Base-by-base conservation (phyloP, 2,888 invertebrate species). In the Leucania comma region DNA sequence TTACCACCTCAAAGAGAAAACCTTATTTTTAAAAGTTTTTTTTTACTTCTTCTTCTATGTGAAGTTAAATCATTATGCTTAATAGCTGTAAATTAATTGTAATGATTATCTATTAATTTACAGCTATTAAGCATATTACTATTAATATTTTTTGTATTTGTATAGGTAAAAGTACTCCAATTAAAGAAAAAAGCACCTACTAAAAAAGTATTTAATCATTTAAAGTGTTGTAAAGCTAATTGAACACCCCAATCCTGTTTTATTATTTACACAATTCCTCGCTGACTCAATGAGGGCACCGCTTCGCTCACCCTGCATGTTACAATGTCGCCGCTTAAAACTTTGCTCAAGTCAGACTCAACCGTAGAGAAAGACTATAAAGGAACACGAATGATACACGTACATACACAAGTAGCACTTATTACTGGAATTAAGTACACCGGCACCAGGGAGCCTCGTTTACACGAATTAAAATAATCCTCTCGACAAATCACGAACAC, bases 401-500 rank as follows among this genome's bases (percentile, higher is more conserved):
- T 69, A 69, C 72, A 74, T 58, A 73, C 22, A 69, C 51, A 72
- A 64, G 65, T 65, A 61, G 62, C 60, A 72, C 68, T 71, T 78
- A 80, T 74, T 75, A 78, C 78, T 67, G 59, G 68, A 69, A 75
- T 74, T 74, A 82, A 74, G 78, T 75, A 77, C 71, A 58, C 57
- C 57, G 56, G 81, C 61, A 70, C 68, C 57, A 68, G 67, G 75
- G 65, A 74, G 72, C 61, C 67, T 77, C 78, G 69, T 79, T 82
- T 81, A 81, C 77, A 68, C 75, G 80, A 76, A 83, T 84, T 82
- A 83, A 86, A 84, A 81, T 76, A 80, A 86, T 83, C 74, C 84
- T 78, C 79, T 81, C 81, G 83, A 85, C 83, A 87, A 87, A 90
- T 87, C 86, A 86, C 82, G 66, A 79, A 76, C 78, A 82, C 84